Percentiles rank a stretch among this genome's conserved stretches.
Evolutionary conservation across 2,797 vertebrate species (phyloP).

Genomic region (Danio tinwini): DNA sequence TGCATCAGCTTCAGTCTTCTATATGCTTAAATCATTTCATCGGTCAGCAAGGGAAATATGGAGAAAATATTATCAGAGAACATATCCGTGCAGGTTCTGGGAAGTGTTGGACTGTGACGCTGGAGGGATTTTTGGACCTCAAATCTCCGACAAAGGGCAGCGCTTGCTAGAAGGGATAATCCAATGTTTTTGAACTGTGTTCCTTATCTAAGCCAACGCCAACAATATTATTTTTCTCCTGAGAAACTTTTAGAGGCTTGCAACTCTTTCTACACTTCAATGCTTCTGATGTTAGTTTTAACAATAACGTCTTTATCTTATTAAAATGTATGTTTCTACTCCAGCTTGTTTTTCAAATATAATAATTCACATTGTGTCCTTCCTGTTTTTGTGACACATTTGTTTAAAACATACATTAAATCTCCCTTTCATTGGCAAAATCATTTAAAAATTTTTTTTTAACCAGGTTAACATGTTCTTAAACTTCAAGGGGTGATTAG

Average conservation of each 20-base stretch:
- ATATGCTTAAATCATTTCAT: conserved; percentile 32
- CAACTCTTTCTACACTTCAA: not conserved
- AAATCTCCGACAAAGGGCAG: not conserved
- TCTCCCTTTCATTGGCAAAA: too few relatives aligned
- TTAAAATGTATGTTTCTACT: too few relatives aligned
- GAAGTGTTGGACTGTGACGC: not conserved
- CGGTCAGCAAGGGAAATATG: conserved; percentile 18
- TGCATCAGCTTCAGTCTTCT: conserved; percentile 31
- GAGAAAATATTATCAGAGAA: conserved; percentile 4
- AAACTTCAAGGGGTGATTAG: too few relatives aligned
- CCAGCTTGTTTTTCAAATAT: too few relatives aligned
- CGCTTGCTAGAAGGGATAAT: conserved; percentile 11
- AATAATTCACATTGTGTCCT: too few relatives aligned
- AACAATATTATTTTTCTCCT: not conserved
- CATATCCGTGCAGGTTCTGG: conserved; percentile 12
- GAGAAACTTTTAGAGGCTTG: not conserved
- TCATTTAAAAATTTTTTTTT: too few relatives aligned
- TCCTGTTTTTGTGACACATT: too few relatives aligned
- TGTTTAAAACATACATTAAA: too few relatives aligned
- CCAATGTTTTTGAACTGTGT: not conserved
- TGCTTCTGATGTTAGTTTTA: not conserved
- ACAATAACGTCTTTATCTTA: too few relatives aligned
- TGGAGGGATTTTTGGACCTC: not conserved
- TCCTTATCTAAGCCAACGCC: not conserved
- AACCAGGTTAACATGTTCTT: too few relatives aligned